Percentiles rank a stretch among this genome's conserved stretches.
phyloP scores from a whole-genome alignment of 23 tunicate genomes.

The Phallusia fumigata region DNA sequence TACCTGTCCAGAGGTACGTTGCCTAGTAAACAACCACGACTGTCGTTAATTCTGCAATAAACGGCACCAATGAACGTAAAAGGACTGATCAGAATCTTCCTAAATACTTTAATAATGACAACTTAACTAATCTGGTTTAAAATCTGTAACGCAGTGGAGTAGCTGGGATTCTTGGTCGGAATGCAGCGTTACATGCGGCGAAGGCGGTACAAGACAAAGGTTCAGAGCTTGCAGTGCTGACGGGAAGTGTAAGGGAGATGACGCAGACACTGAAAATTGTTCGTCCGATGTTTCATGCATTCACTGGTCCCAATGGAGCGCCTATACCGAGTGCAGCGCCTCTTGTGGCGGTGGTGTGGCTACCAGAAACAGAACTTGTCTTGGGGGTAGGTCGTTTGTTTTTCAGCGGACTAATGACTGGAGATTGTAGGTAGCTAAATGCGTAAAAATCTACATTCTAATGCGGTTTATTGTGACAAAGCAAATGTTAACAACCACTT shows the following conservation, averaged over 20 bases:
- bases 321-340: conserved; percentile 38
- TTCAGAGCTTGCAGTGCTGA: conserved; percentile 26
- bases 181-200: conserved; percentile 62
- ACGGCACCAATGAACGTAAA: too few species aligned
- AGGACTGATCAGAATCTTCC: too few species aligned
- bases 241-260: conserved; percentile 19
- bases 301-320: conserved; percentile 49
- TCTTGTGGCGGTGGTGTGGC: conserved; percentile 46
- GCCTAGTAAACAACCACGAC: too few species aligned
- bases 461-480: neutral
- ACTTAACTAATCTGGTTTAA: too few species aligned
- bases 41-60: too few species aligned
- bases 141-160: conserved; percentile 13
- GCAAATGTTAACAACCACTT: neutral
- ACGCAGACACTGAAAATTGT: conserved; percentile 25
- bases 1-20: conserved; percentile 20
- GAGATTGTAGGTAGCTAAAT: too few species aligned
- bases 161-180: conserved; percentile 55
- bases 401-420: too few species aligned
- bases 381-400: neutral
- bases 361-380: conserved; percentile 33
- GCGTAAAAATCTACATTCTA: too few species aligned
- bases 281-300: conserved; percentile 17
- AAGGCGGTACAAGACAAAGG: conserved; percentile 26
- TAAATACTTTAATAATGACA: too few species aligned